These are phyloP conservation scores for Mystacides longicornis DNA, from an alignment of 2,888 invertebrate genomes.

Conservation along the genomic window DNA sequence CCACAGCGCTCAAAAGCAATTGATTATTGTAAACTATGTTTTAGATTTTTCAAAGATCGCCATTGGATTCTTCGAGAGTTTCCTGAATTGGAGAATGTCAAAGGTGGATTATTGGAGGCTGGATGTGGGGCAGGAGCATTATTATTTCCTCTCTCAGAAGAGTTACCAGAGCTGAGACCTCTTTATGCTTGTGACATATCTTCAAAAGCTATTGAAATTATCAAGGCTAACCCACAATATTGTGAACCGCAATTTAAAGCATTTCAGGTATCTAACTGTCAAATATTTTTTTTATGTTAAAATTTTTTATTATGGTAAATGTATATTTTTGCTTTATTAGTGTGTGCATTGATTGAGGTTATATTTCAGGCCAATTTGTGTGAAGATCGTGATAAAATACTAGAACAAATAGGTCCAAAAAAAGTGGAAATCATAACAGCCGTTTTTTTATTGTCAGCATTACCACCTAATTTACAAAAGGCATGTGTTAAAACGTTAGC, in stretches of 20 bases:
- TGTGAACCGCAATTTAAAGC: constrained; percentile 55
- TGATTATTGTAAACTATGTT: neutral
- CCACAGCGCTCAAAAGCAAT: too few species aligned
- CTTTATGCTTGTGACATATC: constrained; percentile 92
- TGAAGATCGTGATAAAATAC: neutral
- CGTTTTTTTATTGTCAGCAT: constrained; percentile 92
- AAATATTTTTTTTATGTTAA: too few species aligned
- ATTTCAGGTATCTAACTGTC: constrained; percentile 83
- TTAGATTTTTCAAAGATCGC: constrained; percentile 81
- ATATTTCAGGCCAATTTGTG: neutral
- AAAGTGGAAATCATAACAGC: constrained; percentile 76
- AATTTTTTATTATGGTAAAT: too few species aligned
- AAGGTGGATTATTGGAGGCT: constrained; percentile 67
- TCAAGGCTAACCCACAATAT: constrained; percentile 53
- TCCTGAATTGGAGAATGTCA: constrained; percentile 57
- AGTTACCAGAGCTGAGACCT: constrained; percentile 55
- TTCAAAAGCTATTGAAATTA: constrained; percentile 79
- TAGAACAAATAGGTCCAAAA: constrained; percentile 31
- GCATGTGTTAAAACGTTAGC: constrained; percentile 57
- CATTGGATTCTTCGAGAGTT: constrained; percentile 98
- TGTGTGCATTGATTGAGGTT: too few species aligned
- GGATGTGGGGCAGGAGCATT: constrained; percentile 98
- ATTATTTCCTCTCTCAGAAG: constrained; percentile 82
- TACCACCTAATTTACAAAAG: constrained; percentile 78
- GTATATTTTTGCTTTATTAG: too few species aligned